phyloP scores from a whole-genome alignment of 2,888 invertebrate genomes.

The Spicauda simplicius region DNA sequence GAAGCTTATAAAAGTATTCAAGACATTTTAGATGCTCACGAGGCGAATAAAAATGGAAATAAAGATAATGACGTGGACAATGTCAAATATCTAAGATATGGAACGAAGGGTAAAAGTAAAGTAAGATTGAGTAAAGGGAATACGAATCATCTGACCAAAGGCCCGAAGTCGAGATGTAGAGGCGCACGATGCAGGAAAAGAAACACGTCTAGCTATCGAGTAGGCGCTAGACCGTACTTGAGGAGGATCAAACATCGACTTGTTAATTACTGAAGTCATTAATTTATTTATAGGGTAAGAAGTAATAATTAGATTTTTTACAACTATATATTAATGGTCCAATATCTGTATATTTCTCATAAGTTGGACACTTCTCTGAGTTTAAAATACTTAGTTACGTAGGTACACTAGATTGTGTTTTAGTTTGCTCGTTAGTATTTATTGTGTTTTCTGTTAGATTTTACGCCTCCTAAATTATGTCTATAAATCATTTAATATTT shows the following conservation, averaged over 20 bases:
- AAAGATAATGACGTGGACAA: constrained; percentile 50
- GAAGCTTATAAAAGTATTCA: constrained; percentile 67
- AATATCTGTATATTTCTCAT: not conserved
- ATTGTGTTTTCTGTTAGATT: no score
- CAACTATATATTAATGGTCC: not conserved
- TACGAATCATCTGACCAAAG: constrained; percentile 38
- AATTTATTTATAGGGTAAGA: not conserved
- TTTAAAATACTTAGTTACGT: not conserved
- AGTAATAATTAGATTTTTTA: not conserved
- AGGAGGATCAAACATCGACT: constrained; percentile 60
- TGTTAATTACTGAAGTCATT: constrained; percentile 38
- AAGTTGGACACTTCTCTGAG: not conserved
- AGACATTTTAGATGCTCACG: constrained; percentile 72
- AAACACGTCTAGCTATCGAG: constrained; percentile 49
- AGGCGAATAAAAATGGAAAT: constrained; percentile 56
- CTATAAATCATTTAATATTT: no score
- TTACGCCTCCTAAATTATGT: no score
- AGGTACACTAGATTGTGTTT: no score
- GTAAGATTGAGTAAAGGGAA: constrained; percentile 50
- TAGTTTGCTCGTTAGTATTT: no score
- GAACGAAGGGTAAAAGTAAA: constrained; percentile 47
- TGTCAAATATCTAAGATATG: constrained; percentile 46
- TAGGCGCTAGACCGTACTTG: constrained; percentile 61
- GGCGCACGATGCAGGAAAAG: constrained; percentile 64
- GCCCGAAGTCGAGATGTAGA: constrained; percentile 55